Evolutionary conservation across 2,113 vertebrate genomes (phyloP).

Genomic region (Erpornis zantholeuca): DNA sequence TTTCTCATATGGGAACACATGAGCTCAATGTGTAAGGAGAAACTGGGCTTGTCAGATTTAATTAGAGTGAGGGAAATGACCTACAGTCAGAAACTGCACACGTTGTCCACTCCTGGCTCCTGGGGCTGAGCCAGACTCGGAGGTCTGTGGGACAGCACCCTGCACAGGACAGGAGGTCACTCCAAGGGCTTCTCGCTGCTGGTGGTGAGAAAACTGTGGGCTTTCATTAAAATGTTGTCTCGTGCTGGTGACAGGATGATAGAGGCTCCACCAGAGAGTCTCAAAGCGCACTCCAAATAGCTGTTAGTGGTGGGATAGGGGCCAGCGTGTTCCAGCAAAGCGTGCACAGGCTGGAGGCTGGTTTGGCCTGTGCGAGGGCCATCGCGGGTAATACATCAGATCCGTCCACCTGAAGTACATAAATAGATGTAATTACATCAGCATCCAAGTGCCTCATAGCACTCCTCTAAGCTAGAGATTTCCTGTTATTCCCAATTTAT

Average conservation of each 20-base stretch:
- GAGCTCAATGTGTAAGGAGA: slow-evolving; percentile 11
- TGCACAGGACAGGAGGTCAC: neutral
- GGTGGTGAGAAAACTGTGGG: neutral
- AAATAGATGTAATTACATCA: slow-evolving; percentile 18
- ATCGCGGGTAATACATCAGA: neutral
- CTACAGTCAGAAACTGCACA: neutral
- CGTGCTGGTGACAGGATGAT: neutral
- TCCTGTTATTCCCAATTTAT: slow-evolving; percentile 44
- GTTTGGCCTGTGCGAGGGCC: neutral
- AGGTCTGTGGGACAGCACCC: neutral
- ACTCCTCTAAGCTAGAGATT: slow-evolving; percentile 36
- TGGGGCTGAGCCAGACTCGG: neutral
- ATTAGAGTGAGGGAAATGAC: slow-evolving; percentile 19
- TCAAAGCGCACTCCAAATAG: neutral
- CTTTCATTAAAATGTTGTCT: neutral
- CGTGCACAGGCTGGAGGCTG: neutral
- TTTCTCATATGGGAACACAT: slow-evolving; percentile 6
- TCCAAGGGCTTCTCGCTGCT: neutral
- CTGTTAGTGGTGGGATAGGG: neutral
- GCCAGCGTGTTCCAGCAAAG: neutral
- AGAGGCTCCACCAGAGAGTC: neutral
- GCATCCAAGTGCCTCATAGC: neutral
- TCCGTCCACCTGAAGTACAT: neutral
- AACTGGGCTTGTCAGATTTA: slow-evolving; percentile 31
- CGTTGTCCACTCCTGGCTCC: neutral